These are phyloP conservation scores for Lacanobia wlatinum DNA, from an alignment of 2,888 invertebrate species.

Conservation along the genomic window DNA sequence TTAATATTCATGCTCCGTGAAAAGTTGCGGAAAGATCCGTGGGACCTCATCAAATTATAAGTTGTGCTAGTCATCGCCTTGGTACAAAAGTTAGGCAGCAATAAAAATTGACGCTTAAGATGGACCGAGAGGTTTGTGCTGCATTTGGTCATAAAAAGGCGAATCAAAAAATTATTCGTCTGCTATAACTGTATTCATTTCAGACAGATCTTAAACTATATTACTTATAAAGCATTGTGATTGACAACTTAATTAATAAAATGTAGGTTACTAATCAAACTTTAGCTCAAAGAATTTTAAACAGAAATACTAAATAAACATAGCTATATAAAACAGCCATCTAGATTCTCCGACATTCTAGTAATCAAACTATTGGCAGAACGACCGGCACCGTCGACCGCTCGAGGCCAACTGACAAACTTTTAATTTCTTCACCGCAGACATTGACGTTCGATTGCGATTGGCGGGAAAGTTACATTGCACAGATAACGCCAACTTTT, in stretches of 20 bases:
- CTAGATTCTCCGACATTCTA: slow-evolving; percentile 64
- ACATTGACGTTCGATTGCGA: slow-evolving; percentile 87
- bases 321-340: slow-evolving; percentile 40
- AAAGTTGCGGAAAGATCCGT: slow-evolving; percentile 79
- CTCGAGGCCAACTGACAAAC: slow-evolving; percentile 86
- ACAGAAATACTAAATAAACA: slow-evolving; percentile 32
- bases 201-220: not conserved
- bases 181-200: not conserved
- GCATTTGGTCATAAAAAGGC: not conserved
- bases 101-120: slow-evolving; percentile 6
- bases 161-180: not conserved
- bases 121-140: not conserved
- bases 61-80: slow-evolving; percentile 74
- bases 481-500: slow-evolving; percentile 84
- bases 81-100: slow-evolving; percentile 51
- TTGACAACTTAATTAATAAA: slow-evolving; percentile 17
- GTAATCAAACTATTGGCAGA: slow-evolving; percentile 74
- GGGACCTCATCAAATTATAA: slow-evolving; percentile 84
- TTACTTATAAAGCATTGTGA: not conserved
- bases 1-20: slow-evolving; percentile 84
- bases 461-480: slow-evolving; percentile 88
- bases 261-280: not conserved
- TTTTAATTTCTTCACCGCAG: slow-evolving; percentile 88
- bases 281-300: not conserved
- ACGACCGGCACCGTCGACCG: slow-evolving; percentile 82